Conservation (phyloP, 2,113 vertebrate genomes). For the Centropus unirufus region DNA sequence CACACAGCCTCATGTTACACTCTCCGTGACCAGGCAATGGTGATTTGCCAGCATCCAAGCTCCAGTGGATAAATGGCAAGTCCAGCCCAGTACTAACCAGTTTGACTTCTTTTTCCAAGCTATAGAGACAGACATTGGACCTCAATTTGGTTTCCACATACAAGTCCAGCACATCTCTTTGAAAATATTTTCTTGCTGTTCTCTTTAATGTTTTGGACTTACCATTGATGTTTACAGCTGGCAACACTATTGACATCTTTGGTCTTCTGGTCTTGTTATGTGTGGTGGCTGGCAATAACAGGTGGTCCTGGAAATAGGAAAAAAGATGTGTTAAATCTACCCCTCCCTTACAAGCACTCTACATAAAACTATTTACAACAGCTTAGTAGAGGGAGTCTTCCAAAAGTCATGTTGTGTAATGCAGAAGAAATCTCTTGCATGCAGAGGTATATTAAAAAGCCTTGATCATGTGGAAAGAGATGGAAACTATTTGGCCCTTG, state of each 20-base stretch:
- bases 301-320: conserved; percentile 87
- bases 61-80: not conserved
- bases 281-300: conserved; percentile 92
- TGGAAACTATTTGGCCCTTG: not conserved
- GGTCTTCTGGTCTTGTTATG: conserved; percentile 95
- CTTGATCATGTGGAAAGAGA: conserved; percentile 19
- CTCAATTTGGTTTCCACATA: not conserved
- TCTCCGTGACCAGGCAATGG: not conserved
- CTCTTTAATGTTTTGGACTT: conserved; percentile 65
- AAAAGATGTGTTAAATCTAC: conserved; percentile 36
- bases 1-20: not conserved
- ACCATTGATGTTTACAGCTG: conserved; percentile 95
- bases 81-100: not conserved
- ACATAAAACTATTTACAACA: not conserved
- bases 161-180: not conserved
- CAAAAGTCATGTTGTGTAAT: conserved; percentile 36
- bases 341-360: not conserved
- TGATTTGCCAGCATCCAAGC: not conserved
- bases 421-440: not conserved
- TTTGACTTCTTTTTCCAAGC: not conserved
- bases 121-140: not conserved
- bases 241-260: conserved; percentile 95
- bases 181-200: not conserved
- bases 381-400: conserved; percentile 46
- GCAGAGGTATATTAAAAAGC: not conserved